Evolutionary conservation across 2,797 vertebrate species (phyloP), one percentile per base, ranked within the genome.

Genomic region (Coendou prehensilis): DNA sequence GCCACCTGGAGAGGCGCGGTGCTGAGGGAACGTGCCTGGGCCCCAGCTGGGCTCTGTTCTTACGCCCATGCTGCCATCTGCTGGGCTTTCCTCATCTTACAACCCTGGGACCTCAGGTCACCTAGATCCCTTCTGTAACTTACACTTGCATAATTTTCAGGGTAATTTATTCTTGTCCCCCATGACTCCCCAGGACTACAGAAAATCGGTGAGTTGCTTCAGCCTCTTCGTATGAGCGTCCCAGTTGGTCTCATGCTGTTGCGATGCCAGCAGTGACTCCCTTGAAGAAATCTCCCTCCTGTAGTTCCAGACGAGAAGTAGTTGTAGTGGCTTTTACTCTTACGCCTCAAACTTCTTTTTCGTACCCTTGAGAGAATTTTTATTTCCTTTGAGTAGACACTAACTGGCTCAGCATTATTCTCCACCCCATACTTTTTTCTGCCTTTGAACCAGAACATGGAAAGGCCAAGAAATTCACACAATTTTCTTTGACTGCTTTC

Each of bases 51-150:
- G 2, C 71, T 79, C 69, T 86, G 2, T 17, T 54, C 2, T 69
- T 87, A 67, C 33, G 45, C 8, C 14, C 37, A 64, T 96, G 67
- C 96, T 96, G 97, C 96, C 97, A 96, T 89, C 96, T 97, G 87
- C 96, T 97, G 96, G 96, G 61, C 1, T 52, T 83, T 95, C 26
- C 47, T 80, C 69, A 94, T 54, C 52, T 93, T 93, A 93, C 95
- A 96, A 17, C 5, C 47, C 9, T 23, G 67, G 67, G 64, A 47
- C 57, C 45, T 54, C 30, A 22, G 50, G 37, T 91, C 30, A 23
- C 67, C 45, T 18, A 41, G 47, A 73, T 82, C 23, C 59, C 37
- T 59, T 20, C 56, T 15, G 8, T 54, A 64, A 57, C 37, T 84
- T 69, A 28, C 0, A 47, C 33, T 5, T 67, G 9, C 14, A 9